These are phyloP conservation scores for Avahi laniger DNA, from an alignment of 2,797 vertebrate species.

Conservation along the genomic window DNA sequence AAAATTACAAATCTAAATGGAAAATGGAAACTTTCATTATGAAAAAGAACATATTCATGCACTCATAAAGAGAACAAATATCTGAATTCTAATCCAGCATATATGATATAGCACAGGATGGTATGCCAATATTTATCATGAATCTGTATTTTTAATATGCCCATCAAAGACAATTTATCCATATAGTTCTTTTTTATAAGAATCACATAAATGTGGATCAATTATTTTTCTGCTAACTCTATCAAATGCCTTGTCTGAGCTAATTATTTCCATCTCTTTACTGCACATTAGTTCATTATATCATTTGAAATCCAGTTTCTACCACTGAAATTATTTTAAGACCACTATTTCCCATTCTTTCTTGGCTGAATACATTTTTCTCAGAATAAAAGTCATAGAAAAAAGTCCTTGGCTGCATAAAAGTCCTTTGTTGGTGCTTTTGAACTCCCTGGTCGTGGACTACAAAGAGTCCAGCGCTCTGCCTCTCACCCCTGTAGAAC, in stretches of 20 bases:
- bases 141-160: constrained; percentile 57
- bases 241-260: constrained; percentile 80
- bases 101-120: constrained; percentile 27
- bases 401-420: constrained; percentile 84
- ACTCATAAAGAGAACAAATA: constrained; percentile 4
- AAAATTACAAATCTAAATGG: neutral
- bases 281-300: constrained; percentile 86
- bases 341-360: constrained; percentile 86
- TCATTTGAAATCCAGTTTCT: constrained; percentile 84
- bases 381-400: constrained; percentile 87
- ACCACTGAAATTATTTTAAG: constrained; percentile 87
- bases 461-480: constrained; percentile 85
- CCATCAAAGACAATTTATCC: constrained; percentile 76
- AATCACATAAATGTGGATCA: constrained; percentile 77
- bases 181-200: constrained; percentile 72
- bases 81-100: constrained; percentile 56
- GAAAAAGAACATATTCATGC: neutral
- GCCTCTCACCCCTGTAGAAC: constrained; percentile 85
- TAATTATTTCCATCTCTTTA: constrained; percentile 84
- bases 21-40: neutral
- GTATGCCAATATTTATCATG: constrained; percentile 65
- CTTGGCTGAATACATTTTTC: constrained; percentile 86
- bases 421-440: constrained; percentile 88
- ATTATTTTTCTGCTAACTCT: constrained; percentile 78
- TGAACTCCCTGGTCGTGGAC: constrained; percentile 87